These are phyloP conservation scores for Brachionus sp. DNA, from an alignment of 1,140 invertebrate species.

Conservation along the genomic window DNA sequence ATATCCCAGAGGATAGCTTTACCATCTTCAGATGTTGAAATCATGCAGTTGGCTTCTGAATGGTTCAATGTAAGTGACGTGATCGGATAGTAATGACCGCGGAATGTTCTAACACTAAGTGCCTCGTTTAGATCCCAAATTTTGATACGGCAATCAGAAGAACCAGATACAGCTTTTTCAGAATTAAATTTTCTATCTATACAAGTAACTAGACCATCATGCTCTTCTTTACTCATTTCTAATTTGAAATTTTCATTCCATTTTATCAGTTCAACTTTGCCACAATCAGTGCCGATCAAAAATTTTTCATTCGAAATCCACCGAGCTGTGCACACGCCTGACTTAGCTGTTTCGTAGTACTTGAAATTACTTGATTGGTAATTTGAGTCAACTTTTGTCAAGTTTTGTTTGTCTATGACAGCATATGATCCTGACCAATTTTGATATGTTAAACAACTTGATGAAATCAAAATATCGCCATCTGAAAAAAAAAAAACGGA, in stretches of 20 bases:
- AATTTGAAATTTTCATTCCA: neutral
- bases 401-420: neutral
- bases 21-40: constrained; percentile 13
- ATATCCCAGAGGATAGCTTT: constrained; percentile 9
- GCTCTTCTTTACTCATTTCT: constrained; percentile 9
- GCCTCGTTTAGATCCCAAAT: constrained; percentile 31
- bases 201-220: constrained; percentile 35
- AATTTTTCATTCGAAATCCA: neutral
- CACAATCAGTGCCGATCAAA: constrained; percentile 6
- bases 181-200: constrained; percentile 4
- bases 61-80: neutral
- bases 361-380: neutral
- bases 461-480: constrained; percentile 1
- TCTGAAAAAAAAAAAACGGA: neutral
- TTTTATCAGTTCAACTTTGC: neutral
- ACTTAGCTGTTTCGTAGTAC: neutral
- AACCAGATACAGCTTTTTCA: neutral
- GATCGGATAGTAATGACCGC: neutral
- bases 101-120: neutral
- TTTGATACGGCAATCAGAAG: constrained; percentile 6
- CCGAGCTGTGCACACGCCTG: neutral
- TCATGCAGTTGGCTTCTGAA: neutral
- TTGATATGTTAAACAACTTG: constrained; percentile 33
- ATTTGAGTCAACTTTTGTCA: neutral
- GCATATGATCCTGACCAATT: constrained; percentile 18